Conservation (phyloP, 2,888 invertebrate species). For the Carcina quercana region DNA sequence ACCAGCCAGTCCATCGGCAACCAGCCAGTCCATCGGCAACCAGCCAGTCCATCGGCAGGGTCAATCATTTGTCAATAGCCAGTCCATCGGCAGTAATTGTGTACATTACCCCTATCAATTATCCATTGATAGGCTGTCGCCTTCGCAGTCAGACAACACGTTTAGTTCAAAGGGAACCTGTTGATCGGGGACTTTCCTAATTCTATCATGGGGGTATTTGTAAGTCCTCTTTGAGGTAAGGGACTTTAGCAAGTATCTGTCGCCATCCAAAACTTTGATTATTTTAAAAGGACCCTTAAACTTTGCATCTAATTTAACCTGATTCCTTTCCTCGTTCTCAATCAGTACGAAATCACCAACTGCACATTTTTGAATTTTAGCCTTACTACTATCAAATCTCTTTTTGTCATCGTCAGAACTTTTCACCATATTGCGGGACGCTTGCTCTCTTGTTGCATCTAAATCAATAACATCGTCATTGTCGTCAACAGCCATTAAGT, state of each 20-base stretch:
- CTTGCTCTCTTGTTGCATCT: slow-evolving; percentile 6
- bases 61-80: too few species aligned
- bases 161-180: too few species aligned
- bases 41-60: too few species aligned
- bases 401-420: slow-evolving; percentile 12
- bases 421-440: slow-evolving; percentile 5
- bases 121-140: too few species aligned
- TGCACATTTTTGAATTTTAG: slow-evolving; percentile 7
- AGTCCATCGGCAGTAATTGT: too few species aligned
- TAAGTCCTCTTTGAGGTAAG: slow-evolving; percentile 14
- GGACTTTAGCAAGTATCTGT: slow-evolving; percentile 14
- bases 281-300: slow-evolving; percentile 18
- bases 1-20: too few species aligned
- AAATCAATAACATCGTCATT: background rate
- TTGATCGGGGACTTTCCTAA: slow-evolving; percentile 6
- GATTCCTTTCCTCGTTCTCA: slow-evolving; percentile 16
- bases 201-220: slow-evolving; percentile 19
- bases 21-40: too few species aligned
- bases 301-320: slow-evolving; percentile 19
- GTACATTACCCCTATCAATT: too few species aligned
- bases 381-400: slow-evolving; percentile 13
- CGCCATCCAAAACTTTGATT: slow-evolving; percentile 13
- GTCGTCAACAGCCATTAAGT: slow-evolving; percentile 1
- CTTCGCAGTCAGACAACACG: too few species aligned
- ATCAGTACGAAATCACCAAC: slow-evolving; percentile 19